Conservation (phyloP, 2,888 invertebrate genomes). For the Epiblema foenella region DNA sequence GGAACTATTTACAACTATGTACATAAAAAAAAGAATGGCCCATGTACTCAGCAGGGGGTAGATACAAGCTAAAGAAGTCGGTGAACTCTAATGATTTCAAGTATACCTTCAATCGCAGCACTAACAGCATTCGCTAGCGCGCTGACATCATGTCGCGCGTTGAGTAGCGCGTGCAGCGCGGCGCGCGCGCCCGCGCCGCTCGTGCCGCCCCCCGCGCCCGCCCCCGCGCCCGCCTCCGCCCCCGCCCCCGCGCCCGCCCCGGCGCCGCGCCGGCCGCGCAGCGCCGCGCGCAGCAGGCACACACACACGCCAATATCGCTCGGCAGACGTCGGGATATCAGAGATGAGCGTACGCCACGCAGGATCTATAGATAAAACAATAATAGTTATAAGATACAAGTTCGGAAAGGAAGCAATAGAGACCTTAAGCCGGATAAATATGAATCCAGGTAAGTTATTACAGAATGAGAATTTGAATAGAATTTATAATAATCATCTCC, state of each 20-base stretch:
- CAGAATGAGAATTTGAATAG: too few species aligned
- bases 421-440: too few species aligned
- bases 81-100: too few species aligned
- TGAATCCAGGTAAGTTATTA: too few species aligned
- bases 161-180: conserved; percentile 47
- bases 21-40: too few species aligned
- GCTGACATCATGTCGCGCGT: conserved; percentile 20
- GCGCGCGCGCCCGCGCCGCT: conserved; percentile 17
- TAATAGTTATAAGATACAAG: too few species aligned
- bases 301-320: conserved; percentile 35
- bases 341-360: background rate
- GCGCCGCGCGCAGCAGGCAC: conserved; percentile 11
- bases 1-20: too few species aligned
- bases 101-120: conserved; percentile 1
- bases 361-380: background rate
- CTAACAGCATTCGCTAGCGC: conserved; percentile 12
- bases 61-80: too few species aligned
- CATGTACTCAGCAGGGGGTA: too few species aligned
- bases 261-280: conserved; percentile 46
- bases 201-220: conserved; percentile 45
- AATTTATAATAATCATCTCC: too few species aligned
- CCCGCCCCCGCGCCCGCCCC: conserved; percentile 4
- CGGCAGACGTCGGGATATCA: conserved; percentile 48
- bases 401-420: too few species aligned
- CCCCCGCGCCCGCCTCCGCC: conserved; percentile 13